Evolutionary conservation across 1,140 invertebrate genomes (phyloP).

Genomic region (Spodoptera frugiperda): DNA sequence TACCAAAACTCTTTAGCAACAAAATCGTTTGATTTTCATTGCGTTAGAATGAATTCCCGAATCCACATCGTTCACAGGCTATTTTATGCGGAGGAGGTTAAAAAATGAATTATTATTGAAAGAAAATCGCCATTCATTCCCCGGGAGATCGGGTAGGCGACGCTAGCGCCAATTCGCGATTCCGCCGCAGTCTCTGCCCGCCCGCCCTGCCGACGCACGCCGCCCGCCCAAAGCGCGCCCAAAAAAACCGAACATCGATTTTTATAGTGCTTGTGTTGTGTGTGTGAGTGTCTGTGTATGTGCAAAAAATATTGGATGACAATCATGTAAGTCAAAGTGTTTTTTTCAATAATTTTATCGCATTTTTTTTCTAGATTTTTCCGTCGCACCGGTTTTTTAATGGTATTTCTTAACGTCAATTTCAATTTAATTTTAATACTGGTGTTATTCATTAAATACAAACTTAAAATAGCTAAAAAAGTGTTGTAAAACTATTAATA

Average conservation of each 20-base stretch:
- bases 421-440: not conserved
- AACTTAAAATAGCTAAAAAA: too few species aligned
- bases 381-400: not conserved
- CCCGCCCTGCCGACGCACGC: slow-evolving; percentile 42
- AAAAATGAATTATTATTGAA: slow-evolving; percentile 27
- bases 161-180: slow-evolving; percentile 17
- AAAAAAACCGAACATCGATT: slow-evolving; percentile 47
- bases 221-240: slow-evolving; percentile 29
- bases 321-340: slow-evolving; percentile 43
- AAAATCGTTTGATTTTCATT: not conserved
- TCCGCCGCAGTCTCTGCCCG: slow-evolving; percentile 37
- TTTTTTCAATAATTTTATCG: not conserved
- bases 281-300: slow-evolving; percentile 40
- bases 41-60: not conserved
- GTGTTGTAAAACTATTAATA: not conserved
- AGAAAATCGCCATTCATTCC: slow-evolving; percentile 3
- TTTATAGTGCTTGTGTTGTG: slow-evolving; percentile 47
- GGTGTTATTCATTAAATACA: not conserved
- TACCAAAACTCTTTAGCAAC: not conserved
- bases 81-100: not conserved
- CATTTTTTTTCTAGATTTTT: not conserved
- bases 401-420: not conserved
- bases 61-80: not conserved
- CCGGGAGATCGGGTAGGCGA: slow-evolving; percentile 30
- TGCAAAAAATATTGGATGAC: slow-evolving; percentile 43